phyloP scores from a whole-genome alignment of 2,797 vertebrate species.

The Pteropus rufus region DNA sequence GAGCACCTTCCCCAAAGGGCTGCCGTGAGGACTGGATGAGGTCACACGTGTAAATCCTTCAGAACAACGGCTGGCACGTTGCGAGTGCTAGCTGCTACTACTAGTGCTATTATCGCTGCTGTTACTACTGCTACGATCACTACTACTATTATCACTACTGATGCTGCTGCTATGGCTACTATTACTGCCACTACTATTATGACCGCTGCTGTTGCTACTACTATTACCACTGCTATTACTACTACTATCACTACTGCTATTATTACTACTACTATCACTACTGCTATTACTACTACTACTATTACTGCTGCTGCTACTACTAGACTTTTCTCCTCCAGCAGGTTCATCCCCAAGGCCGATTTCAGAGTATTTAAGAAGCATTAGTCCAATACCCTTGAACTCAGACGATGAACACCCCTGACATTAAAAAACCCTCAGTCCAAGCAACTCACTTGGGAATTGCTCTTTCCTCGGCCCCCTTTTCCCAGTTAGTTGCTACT shows the following conservation, averaged over 20 bases:
- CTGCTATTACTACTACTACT: too few relatives aligned
- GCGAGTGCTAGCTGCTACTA: neutral
- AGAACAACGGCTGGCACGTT: neutral
- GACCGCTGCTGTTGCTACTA: too few relatives aligned
- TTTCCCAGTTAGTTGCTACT: too few relatives aligned
- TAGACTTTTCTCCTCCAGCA: neutral
- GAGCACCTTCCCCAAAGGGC: neutral
- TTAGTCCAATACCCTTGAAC: neutral
- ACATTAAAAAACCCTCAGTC: neutral
- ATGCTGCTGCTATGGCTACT: fast-evolving
- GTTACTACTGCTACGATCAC: too few relatives aligned
- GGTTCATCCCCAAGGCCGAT: neutral
- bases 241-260: too few relatives aligned
- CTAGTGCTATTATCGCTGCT: too few relatives aligned
- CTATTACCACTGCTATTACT: too few relatives aligned
- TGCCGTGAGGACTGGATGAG: neutral
- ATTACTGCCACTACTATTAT: too few relatives aligned
- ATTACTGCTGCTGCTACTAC: too few relatives aligned
- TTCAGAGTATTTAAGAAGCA: neutral
- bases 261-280: too few relatives aligned
- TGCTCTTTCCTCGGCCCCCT: too few relatives aligned
- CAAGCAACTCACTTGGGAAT: neutral
- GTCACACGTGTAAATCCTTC: neutral
- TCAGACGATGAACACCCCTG: neutral
- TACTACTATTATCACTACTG: fast-evolving